These are phyloP conservation scores for Sminthopsis crassicaudata DNA, from an alignment of 2,113 vertebrate species.

Conservation along the genomic window DNA sequence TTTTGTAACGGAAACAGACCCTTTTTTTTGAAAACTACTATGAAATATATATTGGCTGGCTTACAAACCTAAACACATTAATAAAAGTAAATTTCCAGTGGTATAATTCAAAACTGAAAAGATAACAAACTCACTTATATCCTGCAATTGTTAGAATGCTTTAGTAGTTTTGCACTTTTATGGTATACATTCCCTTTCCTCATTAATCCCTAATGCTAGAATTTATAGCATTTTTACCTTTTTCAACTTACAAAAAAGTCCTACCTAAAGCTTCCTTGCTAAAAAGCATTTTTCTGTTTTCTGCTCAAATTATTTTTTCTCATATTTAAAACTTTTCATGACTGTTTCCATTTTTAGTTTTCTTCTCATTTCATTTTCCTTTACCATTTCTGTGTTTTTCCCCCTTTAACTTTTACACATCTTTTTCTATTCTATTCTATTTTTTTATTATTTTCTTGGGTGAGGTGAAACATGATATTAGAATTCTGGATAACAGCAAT, in stretches of 20 bases:
- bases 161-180: background rate
- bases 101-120: background rate
- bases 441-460: background rate
- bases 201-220: conserved; percentile 24
- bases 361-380: background rate
- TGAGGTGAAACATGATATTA: background rate
- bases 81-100: conserved; percentile 8
- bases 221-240: background rate
- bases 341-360: background rate
- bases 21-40: background rate
- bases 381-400: background rate
- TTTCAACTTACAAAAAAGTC: background rate
- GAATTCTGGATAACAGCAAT: background rate
- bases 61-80: background rate
- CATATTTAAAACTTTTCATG: conserved; percentile 5
- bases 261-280: background rate
- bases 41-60: background rate
- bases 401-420: background rate
- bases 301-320: background rate
- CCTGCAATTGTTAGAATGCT: background rate
- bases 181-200: background rate
- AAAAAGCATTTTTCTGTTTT: background rate
- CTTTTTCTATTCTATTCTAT: background rate
- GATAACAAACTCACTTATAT: background rate
- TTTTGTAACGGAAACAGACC: background rate